These are phyloP conservation scores for Trematomus bernacchii DNA, from an alignment of 2,797 vertebrate genomes.

Conservation along the genomic window DNA sequence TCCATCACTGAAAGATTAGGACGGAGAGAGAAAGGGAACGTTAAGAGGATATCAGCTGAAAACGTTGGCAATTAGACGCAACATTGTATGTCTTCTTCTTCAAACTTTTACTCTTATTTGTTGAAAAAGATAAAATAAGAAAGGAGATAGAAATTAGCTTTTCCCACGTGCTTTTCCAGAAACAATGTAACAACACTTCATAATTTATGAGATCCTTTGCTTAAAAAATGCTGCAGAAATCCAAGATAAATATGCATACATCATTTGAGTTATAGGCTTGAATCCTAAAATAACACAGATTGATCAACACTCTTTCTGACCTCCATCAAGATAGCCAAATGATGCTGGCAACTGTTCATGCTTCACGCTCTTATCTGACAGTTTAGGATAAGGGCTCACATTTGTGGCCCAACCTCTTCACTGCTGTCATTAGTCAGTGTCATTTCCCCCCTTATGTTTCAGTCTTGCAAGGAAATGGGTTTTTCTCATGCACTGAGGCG, in stretches of 20 bases:
- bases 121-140: constrained; percentile 12
- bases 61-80: neutral
- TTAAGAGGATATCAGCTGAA: constrained; percentile 9
- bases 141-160: neutral
- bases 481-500: neutral
- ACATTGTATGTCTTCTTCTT: neutral
- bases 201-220: constrained; percentile 32
- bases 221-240: constrained; percentile 8
- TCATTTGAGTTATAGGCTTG: neutral
- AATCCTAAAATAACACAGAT: constrained; percentile 2
- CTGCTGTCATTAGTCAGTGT: constrained; percentile 44
- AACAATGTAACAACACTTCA: constrained; percentile 16
- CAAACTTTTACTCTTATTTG: neutral
- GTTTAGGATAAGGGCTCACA: constrained; percentile 36
- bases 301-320: neutral
- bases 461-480: neutral
- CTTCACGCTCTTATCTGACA: constrained; percentile 57
- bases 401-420: constrained; percentile 28
- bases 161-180: neutral
- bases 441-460: constrained; percentile 2
- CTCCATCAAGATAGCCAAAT: constrained; percentile 42
- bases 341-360: constrained; percentile 20
- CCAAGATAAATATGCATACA: constrained; percentile 13
- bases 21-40: constrained; percentile 17
- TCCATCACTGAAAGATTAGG: constrained; percentile 89